Conservation (phyloP, 2,888 invertebrate species). For the Ophion ventricosus region DNA sequence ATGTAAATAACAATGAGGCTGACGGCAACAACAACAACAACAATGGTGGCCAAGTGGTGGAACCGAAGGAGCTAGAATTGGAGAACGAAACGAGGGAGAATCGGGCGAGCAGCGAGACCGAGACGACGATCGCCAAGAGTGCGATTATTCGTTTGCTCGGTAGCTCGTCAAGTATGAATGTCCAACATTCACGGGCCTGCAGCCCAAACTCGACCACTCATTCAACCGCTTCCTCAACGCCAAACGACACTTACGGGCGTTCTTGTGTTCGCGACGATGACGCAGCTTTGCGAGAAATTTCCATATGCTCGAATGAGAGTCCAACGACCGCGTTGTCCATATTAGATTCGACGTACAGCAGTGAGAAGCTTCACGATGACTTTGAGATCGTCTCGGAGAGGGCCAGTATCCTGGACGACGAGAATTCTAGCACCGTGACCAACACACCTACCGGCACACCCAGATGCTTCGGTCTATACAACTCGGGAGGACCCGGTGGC, state of each 20-base stretch:
- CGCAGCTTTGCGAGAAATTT: constrained; percentile 66
- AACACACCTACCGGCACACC: constrained; percentile 60
- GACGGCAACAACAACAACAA: constrained; percentile 12
- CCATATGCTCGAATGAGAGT: constrained; percentile 74
- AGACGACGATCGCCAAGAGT: constrained; percentile 61
- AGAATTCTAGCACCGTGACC: constrained; percentile 2
- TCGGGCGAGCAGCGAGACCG: constrained; percentile 41
- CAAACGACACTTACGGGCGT: constrained; percentile 67
- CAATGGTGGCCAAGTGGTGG: constrained; percentile 8
- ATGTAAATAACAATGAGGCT: constrained; percentile 18
- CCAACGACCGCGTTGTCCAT: constrained; percentile 70
- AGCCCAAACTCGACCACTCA: constrained; percentile 63
- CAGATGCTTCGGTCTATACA: constrained; percentile 24
- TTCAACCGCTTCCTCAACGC: constrained; percentile 71
- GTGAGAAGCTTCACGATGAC: constrained; percentile 75
- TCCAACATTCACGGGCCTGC: constrained; percentile 62
- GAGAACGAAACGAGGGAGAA: background rate
- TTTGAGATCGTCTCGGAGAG: constrained; percentile 75
- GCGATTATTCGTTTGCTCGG: constrained; percentile 71
- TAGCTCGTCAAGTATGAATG: constrained; percentile 58
- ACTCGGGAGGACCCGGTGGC: background rate
- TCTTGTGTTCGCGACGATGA: constrained; percentile 3
- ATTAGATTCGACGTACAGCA: constrained; percentile 72
- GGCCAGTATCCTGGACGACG: constrained; percentile 66
- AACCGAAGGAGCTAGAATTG: background rate